These are phyloP conservation scores for Diachasmimorpha longicaudata DNA, from an alignment of 1,140 invertebrate species.

Conservation along the genomic window DNA sequence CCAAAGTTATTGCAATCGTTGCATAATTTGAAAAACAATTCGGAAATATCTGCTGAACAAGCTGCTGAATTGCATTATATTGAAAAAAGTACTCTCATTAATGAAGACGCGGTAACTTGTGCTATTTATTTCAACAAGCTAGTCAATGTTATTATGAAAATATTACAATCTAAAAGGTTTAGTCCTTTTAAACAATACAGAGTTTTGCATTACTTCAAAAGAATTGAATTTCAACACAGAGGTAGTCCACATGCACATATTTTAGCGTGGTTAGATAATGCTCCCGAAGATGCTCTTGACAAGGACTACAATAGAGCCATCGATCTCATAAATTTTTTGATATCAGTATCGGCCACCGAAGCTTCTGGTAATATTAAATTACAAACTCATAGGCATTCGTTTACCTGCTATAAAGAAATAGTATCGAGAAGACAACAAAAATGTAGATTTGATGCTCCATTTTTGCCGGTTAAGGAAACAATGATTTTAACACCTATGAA, in stretches of 20 bases:
- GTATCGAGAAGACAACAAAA: background rate
- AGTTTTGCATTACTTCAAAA: conserved; percentile 42
- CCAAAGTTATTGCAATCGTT: conserved; percentile 47
- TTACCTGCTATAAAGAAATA: background rate
- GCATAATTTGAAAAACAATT: conserved; percentile 47
- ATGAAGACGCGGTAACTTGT: conserved; percentile 58
- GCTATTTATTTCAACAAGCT: conserved; percentile 54
- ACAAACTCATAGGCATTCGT: background rate
- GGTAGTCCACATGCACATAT: conserved; percentile 52
- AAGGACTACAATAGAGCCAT: background rate
- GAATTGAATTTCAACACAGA: conserved; percentile 52
- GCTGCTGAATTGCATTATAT: conserved; percentile 35
- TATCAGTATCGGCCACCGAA: background rate
- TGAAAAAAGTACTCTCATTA: conserved; percentile 44
- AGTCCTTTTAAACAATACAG: conserved; percentile 36
- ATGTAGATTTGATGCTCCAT: background rate
- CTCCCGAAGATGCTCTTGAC: conserved; percentile 26
- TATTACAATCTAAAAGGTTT: conserved; percentile 28
- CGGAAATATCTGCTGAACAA: too few species aligned
- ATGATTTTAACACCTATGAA: background rate
- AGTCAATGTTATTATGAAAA: conserved; percentile 33
- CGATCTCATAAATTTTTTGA: background rate
- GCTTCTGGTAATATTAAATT: background rate
- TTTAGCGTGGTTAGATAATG: conserved; percentile 45
- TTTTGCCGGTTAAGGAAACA: background rate